These are phyloP conservation scores for Tetramorium alpestre DNA, from an alignment of 1,140 invertebrate species.

Conservation along the genomic window DNA sequence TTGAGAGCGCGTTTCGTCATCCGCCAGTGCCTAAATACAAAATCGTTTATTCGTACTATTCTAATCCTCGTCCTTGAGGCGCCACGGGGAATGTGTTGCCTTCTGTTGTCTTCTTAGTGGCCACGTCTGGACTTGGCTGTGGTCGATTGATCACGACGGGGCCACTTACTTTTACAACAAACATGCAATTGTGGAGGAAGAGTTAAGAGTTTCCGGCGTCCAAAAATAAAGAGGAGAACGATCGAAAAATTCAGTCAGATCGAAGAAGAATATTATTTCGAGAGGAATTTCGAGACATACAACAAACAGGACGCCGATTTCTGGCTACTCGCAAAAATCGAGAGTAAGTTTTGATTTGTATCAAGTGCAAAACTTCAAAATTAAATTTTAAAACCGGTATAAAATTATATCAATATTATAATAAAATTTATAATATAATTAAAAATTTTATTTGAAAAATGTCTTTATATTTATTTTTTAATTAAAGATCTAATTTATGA, in stretches of 20 bases:
- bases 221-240: slow-evolving; percentile 58
- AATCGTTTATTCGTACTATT: slow-evolving; percentile 60
- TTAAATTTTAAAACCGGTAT: neutral
- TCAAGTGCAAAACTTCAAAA: neutral
- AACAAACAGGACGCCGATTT: neutral
- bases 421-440: neutral
- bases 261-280: neutral
- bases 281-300: neutral
- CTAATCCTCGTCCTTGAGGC: slow-evolving; percentile 66
- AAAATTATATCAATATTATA: neutral
- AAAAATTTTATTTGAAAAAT: neutral
- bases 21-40: slow-evolving; percentile 23
- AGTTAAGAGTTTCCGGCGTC: neutral
- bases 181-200: neutral
- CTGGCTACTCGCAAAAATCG: neutral
- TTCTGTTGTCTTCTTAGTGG: neutral
- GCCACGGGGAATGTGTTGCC: neutral
- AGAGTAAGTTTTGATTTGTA: slow-evolving; percentile 13
- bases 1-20: slow-evolving; percentile 43
- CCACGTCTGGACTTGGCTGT: slow-evolving; percentile 59
- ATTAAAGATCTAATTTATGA: neutral
- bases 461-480: neutral
- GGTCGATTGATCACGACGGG: slow-evolving; percentile 62
- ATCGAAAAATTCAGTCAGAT: slow-evolving; percentile 20
- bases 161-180: slow-evolving; percentile 47